A percentile compares a stretch with the other conserved stretches of the same genome.
These are phyloP conservation scores for Chlorops oryzae DNA, from an alignment of 1,140 invertebrate species.

Conservation along the genomic window DNA sequence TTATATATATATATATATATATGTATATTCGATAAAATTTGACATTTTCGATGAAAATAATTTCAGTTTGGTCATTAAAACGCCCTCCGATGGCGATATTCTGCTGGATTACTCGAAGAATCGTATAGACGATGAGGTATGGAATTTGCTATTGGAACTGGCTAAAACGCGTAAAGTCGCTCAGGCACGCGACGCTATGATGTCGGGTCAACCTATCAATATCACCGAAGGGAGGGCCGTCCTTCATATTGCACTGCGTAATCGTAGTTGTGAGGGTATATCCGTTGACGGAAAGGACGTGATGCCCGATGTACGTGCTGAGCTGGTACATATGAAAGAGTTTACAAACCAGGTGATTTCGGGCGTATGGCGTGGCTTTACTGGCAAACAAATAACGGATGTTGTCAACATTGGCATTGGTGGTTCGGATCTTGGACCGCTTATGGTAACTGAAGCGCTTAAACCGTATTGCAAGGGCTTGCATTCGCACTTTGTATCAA, in stretches of 20 bases:
- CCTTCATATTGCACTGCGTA: slow-evolving; percentile 89
- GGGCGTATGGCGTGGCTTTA: slow-evolving; percentile 69
- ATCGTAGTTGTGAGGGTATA: slow-evolving; percentile 72
- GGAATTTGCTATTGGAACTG: slow-evolving; percentile 72
- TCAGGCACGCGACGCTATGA: slow-evolving; percentile 86
- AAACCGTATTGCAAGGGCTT: slow-evolving; percentile 86
- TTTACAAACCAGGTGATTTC: slow-evolving; percentile 73
- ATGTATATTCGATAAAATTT: too few species aligned
- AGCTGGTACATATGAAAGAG: slow-evolving; percentile 90
- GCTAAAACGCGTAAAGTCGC: slow-evolving; percentile 79
- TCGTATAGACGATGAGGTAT: slow-evolving; percentile 71
- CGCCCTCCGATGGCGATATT: slow-evolving; percentile 80
- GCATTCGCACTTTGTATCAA: slow-evolving; percentile 95
- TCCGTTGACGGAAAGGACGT: slow-evolving; percentile 87
- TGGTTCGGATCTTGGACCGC: slow-evolving; percentile 95
- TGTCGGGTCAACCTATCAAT: slow-evolving; percentile 91
- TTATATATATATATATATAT: too few species aligned
- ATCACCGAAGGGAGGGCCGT: slow-evolving; percentile 96
- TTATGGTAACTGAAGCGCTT: slow-evolving; percentile 98
- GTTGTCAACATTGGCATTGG: slow-evolving; percentile 99
- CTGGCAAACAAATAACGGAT: slow-evolving; percentile 93
- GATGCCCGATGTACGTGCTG: slow-evolving; percentile 86
- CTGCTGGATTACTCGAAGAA: slow-evolving; percentile 96
- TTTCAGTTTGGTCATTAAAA: slow-evolving; percentile 63
- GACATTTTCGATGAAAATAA: slow-evolving; percentile 14